phyloP scores from a whole-genome alignment of 2,888 invertebrate species.

The Notodonta dromedarius region DNA sequence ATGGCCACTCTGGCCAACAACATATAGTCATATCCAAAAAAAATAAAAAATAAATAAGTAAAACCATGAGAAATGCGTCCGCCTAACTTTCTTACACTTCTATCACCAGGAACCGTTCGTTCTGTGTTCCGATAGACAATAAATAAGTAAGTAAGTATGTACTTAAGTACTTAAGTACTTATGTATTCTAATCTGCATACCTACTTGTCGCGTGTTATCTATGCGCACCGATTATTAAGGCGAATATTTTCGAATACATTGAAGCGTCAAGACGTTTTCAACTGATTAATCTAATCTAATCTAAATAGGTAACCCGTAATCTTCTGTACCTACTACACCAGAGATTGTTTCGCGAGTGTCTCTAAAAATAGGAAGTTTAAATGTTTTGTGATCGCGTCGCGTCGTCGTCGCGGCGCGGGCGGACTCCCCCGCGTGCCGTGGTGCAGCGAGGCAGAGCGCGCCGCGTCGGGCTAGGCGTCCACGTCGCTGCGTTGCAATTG shows the following conservation, averaged over 20 bases:
- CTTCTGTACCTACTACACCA: constrained; percentile 19
- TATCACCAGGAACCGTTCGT: too few relatives aligned
- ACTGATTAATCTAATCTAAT: constrained; percentile 32
- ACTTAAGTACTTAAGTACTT: too few relatives aligned
- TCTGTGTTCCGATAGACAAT: too few relatives aligned
- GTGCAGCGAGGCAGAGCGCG: neutral
- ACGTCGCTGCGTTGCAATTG: too few relatives aligned
- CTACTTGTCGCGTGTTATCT: neutral
- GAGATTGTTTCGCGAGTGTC: constrained; percentile 32
- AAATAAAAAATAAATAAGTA: too few relatives aligned
- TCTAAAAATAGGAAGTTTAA: constrained; percentile 3
- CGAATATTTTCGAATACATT: constrained; percentile 1
- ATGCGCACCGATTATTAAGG: neutral
- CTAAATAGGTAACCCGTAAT: constrained; percentile 29
- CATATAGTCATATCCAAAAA: too few relatives aligned
- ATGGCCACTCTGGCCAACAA: too few relatives aligned
- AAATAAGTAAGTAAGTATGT: too few relatives aligned
- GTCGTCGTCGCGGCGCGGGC: neutral
- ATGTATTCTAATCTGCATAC: neutral
- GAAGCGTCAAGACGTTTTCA: constrained; percentile 9
- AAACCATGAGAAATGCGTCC: too few relatives aligned
- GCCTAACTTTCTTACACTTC: too few relatives aligned
- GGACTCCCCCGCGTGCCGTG: neutral
- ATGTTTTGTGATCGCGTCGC: neutral
- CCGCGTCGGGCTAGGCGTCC: too few relatives aligned